Evolutionary conservation across 2,797 vertebrate species (phyloP).

Genomic region (Champsocephalus gunnari): DNA sequence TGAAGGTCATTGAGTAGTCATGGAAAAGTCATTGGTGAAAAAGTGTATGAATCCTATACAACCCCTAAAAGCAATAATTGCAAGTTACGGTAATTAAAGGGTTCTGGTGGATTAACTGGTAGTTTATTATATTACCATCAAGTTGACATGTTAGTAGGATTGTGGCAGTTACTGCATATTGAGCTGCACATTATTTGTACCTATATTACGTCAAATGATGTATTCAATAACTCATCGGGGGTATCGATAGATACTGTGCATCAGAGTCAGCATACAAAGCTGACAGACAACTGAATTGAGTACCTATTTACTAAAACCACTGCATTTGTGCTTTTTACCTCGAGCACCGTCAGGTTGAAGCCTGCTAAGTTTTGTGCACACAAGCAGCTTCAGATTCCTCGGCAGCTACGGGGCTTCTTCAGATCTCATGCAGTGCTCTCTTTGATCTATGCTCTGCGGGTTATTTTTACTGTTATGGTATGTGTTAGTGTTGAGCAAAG

Average conservation of each 20-base stretch:
- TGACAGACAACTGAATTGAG: conserved; percentile 52
- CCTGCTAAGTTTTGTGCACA: too few relatives aligned
- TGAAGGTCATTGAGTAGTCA: too few relatives aligned
- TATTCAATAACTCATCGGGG: conserved; percentile 58
- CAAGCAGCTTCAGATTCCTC: conserved; percentile 51
- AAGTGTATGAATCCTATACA: neutral
- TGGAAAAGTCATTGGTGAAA: too few relatives aligned
- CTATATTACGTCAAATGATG: conserved; percentile 45
- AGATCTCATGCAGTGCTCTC: conserved; percentile 68
- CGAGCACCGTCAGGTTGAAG: conserved; percentile 20
- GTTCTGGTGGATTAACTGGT: conserved; percentile 9
- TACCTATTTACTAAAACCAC: conserved; percentile 65
- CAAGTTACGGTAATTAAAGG: conserved; percentile 3
- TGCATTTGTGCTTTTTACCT: conserved; percentile 68
- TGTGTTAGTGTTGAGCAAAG: conserved; percentile 49
- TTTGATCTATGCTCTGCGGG: conserved; percentile 52
- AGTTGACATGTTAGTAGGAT: conserved; percentile 15
- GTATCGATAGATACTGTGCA: conserved; percentile 47
- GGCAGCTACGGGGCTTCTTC: conserved; percentile 51
- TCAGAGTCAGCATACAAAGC: conserved; percentile 50
- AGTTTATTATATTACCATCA: conserved; percentile 30
- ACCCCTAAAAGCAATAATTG: conserved; percentile 4
- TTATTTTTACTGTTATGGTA: conserved; percentile 49
- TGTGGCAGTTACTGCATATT: conserved; percentile 37
- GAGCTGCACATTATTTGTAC: conserved; percentile 57